phyloP scores from a whole-genome alignment of 64 coral and sea anemone species.

The Stichodactyla helianthus region DNA sequence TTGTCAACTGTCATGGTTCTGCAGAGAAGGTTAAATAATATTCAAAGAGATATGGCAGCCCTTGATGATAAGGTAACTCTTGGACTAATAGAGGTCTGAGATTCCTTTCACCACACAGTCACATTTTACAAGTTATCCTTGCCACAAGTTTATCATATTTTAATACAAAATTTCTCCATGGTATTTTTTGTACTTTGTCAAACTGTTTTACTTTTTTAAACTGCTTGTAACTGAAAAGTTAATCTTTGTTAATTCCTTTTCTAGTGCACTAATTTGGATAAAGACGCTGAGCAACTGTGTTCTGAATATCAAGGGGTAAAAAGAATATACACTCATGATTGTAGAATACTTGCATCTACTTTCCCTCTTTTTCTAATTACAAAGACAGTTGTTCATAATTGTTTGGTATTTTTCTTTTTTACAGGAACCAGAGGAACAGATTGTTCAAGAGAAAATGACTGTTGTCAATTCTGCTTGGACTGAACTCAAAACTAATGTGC shows the following conservation, averaged over 20 bases:
- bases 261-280: constrained; percentile 74
- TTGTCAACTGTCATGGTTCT: constrained; percentile 91
- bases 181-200: too few relatives aligned
- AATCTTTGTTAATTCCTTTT: neutral
- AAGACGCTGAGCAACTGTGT: constrained; percentile 56
- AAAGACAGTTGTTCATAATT: neutral
- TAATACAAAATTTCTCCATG: too few relatives aligned
- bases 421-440: constrained; percentile 78
- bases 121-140: too few relatives aligned
- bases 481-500: constrained; percentile 85
- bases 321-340: neutral
- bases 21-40: constrained; percentile 88
- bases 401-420: neutral
- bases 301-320: constrained; percentile 85
- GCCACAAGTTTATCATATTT: too few relatives aligned
- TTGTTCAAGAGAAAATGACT: constrained; percentile 72
- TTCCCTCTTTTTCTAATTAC: neutral
- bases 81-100: neutral
- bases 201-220: too few relatives aligned
- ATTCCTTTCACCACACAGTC: too few relatives aligned
- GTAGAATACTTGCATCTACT: neutral
- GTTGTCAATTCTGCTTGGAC: constrained; percentile 79
- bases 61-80: constrained; percentile 85
- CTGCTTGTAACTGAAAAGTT: too few relatives aligned
- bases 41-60: constrained; percentile 92